Conservation (phyloP, 2,113 vertebrate genomes). For the Forbesichthys agassizii region DNA sequence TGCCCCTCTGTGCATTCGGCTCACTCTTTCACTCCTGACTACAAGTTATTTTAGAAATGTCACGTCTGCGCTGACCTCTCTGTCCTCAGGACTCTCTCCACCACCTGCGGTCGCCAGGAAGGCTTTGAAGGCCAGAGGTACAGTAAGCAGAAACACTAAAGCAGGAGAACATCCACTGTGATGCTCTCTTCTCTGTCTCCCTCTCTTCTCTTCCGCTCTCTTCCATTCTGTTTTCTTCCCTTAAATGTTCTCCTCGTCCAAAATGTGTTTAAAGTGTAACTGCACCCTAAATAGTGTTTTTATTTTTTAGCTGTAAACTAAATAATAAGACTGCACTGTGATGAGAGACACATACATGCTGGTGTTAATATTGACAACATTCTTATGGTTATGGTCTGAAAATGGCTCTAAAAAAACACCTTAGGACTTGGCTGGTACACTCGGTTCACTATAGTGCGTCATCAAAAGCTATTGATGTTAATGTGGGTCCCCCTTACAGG, state of each 20-base stretch:
- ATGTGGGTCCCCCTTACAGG: too few relatives aligned
- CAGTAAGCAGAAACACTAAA: slow-evolving; percentile 32
- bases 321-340: too few relatives aligned
- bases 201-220: background rate
- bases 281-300: too few relatives aligned
- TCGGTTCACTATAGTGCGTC: too few relatives aligned
- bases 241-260: background rate
- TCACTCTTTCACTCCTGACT: background rate
- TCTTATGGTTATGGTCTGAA: background rate
- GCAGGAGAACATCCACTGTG: background rate
- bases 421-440: too few relatives aligned
- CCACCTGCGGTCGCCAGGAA: slow-evolving; percentile 56
- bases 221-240: background rate
- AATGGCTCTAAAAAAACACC: too few relatives aligned
- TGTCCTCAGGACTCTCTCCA: slow-evolving; percentile 62
- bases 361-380: background rate
- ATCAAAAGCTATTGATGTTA: too few relatives aligned
- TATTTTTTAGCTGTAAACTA: background rate
- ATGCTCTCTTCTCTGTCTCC: background rate
- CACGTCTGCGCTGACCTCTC: slow-evolving; percentile 1
- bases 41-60: slow-evolving; percentile 6
- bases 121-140: slow-evolving; percentile 53
- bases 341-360: too few relatives aligned
- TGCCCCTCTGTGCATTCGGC: too few relatives aligned
- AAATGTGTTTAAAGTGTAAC: too few relatives aligned